These are phyloP conservation scores for Lucifuga dentata DNA, from an alignment of 2,113 vertebrate genomes.

Conservation along the genomic window DNA sequence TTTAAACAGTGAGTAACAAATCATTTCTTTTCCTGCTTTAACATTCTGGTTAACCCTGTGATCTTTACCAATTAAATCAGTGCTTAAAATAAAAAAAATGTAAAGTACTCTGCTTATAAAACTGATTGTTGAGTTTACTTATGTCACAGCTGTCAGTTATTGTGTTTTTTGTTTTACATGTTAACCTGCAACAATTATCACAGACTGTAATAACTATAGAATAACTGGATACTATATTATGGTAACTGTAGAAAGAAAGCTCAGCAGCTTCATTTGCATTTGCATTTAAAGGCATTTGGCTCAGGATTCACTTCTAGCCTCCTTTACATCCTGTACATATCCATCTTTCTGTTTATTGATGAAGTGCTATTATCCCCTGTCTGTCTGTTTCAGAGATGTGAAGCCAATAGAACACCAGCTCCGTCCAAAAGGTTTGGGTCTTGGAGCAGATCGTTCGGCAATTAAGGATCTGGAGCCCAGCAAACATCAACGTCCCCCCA, in stretches of 20 bases:
- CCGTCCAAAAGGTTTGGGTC: slow-evolving; percentile 89
- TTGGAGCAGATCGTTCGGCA: slow-evolving; percentile 87
- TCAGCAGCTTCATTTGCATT: not conserved
- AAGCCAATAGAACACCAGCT: slow-evolving; percentile 86
- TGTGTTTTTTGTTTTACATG: not conserved
- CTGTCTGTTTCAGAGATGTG: slow-evolving; percentile 80
- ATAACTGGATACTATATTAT: not conserved
- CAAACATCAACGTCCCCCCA: slow-evolving; percentile 64
- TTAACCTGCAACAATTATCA: not conserved
- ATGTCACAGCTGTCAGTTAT: no score
- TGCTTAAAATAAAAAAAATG: no score
- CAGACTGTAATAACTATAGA: not conserved
- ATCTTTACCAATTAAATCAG: no score
- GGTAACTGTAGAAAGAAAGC: not conserved
- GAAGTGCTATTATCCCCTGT: slow-evolving; percentile 1
- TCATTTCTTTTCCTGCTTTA: no score
- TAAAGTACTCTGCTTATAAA: no score
- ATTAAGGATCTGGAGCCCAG: slow-evolving; percentile 81
- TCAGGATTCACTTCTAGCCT: not conserved
- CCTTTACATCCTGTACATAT: slow-evolving; percentile 13
- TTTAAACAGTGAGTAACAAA: slow-evolving; percentile 87
- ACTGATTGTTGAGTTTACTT: no score
- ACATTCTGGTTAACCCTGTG: no score
- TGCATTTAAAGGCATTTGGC: not conserved
- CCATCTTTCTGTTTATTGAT: slow-evolving; percentile 7